Percentiles rank a stretch among this genome's conserved stretches.
phyloP scores from a whole-genome alignment of 2,888 invertebrate species.

The Polyommatus iphigenia region DNA sequence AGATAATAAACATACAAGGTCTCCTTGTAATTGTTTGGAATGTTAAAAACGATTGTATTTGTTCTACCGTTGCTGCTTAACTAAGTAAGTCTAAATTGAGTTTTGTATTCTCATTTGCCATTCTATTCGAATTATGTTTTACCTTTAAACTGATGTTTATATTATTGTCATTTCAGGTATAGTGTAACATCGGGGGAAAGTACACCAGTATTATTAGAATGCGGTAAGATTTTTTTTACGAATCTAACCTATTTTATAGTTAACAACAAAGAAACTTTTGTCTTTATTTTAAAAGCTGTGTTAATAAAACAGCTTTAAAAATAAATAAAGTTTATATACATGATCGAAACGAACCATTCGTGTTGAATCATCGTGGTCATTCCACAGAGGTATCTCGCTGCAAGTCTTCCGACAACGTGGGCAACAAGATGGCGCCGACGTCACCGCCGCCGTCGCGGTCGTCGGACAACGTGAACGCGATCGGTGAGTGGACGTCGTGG shows the following conservation, averaged over 20 bases:
- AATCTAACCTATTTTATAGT: too few relatives aligned
- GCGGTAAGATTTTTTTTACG: conserved; percentile 53
- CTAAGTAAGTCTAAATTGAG: too few relatives aligned
- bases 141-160: not conserved
- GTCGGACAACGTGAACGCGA: conserved; percentile 73
- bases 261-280: too few relatives aligned
- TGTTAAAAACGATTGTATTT: too few relatives aligned
- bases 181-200: conserved; percentile 78
- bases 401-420: conserved; percentile 75
- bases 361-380: not conserved
- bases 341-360: not conserved
- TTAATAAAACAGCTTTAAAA: too few relatives aligned
- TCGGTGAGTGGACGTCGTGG: conserved; percentile 55
- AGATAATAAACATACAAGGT: too few relatives aligned
- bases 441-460: conserved; percentile 74
- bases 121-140: too few relatives aligned
- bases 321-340: not conserved
- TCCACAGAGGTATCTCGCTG: conserved; percentile 70
- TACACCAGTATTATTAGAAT: conserved; percentile 75
- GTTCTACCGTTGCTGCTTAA: too few relatives aligned
- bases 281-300: too few relatives aligned
- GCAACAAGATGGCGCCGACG: conserved; percentile 54
- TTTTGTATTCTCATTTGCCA: too few relatives aligned
- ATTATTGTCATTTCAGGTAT: conserved; percentile 56
- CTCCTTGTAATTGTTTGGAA: too few relatives aligned